These are phyloP conservation scores for Addax nasomaculatus DNA, from an alignment of 2,113 vertebrate genomes.

Conservation along the genomic window DNA sequence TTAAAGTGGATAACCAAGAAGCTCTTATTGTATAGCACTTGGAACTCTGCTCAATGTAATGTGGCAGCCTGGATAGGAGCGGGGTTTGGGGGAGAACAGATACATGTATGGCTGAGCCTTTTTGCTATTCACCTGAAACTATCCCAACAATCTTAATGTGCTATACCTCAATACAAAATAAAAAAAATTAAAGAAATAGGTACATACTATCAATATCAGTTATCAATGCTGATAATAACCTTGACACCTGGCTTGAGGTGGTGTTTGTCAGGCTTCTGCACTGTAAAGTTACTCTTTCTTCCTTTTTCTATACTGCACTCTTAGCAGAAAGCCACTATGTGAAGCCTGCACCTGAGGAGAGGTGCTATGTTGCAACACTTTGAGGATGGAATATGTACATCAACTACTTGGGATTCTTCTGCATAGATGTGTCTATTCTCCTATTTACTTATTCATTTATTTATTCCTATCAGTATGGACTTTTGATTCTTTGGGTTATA, in stretches of 20 bases:
- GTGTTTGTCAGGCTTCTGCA: not conserved
- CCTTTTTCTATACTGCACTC: not conserved
- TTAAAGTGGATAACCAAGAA: not conserved
- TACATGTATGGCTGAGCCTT: not conserved
- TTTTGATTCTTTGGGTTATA: not conserved
- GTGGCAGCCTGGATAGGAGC: not conserved
- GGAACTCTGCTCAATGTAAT: not conserved
- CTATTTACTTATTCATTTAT: not conserved
- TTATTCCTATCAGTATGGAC: not conserved
- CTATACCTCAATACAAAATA: not conserved
- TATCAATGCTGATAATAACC: not conserved
- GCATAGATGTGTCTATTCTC: not conserved
- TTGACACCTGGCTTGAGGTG: not conserved
- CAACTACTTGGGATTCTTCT: not conserved
- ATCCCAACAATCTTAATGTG: not conserved
- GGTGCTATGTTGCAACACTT: not conserved
- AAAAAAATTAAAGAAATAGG: not conserved
- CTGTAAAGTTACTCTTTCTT: not conserved
- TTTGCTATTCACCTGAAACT: not conserved
- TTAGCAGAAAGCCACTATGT: not conserved
- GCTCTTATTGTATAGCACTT: not conserved
- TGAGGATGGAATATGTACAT: not conserved
- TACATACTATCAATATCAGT: not conserved
- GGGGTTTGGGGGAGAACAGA: accelerated
- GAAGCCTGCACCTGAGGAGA: not conserved